Conservation (phyloP, 1,140 invertebrate species). For the Mercenaria mercenaria region DNA sequence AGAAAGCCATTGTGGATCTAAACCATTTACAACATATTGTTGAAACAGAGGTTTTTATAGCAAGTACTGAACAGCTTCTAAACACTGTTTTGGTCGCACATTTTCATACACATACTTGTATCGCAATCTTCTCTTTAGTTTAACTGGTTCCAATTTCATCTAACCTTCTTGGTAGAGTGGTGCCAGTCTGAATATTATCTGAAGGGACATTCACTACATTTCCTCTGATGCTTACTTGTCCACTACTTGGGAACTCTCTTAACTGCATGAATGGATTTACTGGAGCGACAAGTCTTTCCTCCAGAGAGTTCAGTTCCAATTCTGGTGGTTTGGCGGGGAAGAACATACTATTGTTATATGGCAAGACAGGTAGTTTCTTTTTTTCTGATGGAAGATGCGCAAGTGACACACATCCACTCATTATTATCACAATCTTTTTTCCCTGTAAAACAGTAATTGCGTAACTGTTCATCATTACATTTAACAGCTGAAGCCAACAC, state of each 20-base stretch:
- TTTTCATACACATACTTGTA: conserved; percentile 66
- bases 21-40: conserved; percentile 38
- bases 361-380: conserved; percentile 12
- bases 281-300: conserved; percentile 55
- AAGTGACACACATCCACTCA: conserved; percentile 45
- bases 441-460: neutral
- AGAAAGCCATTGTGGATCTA: conserved; percentile 41
- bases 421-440: conserved; percentile 24
- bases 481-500: neutral
- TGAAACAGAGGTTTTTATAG: conserved; percentile 53
- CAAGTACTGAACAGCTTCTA: conserved; percentile 45
- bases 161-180: conserved; percentile 48
- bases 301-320: conserved; percentile 58
- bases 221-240: conserved; percentile 50
- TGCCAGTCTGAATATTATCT: no score
- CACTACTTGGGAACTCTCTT: no score
- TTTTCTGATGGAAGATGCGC: neutral
- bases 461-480: neutral
- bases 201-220: conserved; percentile 70
- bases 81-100: conserved; percentile 59
- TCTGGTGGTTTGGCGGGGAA: conserved; percentile 39
- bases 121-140: conserved; percentile 42
- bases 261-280: conserved; percentile 69
- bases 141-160: conserved; percentile 54
- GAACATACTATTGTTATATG: neutral